Conservation (phyloP, 2,888 invertebrate genomes). For the Cenopis cana region DNA sequence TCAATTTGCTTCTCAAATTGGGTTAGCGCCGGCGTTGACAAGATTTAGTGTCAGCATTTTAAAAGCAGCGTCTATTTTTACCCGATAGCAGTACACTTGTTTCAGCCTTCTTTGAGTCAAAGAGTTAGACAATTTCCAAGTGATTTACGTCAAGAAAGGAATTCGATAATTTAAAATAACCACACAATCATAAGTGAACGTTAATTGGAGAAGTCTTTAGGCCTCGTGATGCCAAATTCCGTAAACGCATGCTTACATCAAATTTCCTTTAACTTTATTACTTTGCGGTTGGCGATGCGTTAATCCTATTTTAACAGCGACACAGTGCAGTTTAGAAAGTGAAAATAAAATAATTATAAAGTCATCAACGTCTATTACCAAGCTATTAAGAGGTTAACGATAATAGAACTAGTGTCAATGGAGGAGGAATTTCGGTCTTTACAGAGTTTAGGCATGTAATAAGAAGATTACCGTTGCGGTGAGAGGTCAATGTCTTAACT, state of each 20-base stretch:
- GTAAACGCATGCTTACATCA: conserved; percentile 34
- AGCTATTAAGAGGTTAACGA: background rate
- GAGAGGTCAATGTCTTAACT: conserved; percentile 56
- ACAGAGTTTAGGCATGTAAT: background rate
- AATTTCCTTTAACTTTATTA: conserved; percentile 24
- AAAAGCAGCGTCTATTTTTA: conserved; percentile 38
- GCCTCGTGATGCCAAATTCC: conserved; percentile 30
- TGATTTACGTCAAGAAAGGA: background rate
- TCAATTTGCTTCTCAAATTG: conserved; percentile 65
- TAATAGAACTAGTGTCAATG: background rate
- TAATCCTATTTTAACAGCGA: conserved; percentile 35
- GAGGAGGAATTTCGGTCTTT: background rate
- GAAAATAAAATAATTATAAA: conserved; percentile 31
- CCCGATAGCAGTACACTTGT: conserved; percentile 11
- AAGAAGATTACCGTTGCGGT: conserved; percentile 21
- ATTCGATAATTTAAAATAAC: background rate
- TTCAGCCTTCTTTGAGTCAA: background rate
- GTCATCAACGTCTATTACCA: conserved; percentile 21
- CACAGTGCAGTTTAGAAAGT: conserved; percentile 27
- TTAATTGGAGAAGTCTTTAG: conserved; percentile 23
- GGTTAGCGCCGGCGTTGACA: conserved; percentile 57
- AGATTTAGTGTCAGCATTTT: conserved; percentile 39
- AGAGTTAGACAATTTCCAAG: background rate
- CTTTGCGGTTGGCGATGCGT: conserved; percentile 33
- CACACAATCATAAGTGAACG: background rate